phyloP scores from a whole-genome alignment of 1,140 invertebrate genomes.

The Daktulosphaira vitifoliae region DNA sequence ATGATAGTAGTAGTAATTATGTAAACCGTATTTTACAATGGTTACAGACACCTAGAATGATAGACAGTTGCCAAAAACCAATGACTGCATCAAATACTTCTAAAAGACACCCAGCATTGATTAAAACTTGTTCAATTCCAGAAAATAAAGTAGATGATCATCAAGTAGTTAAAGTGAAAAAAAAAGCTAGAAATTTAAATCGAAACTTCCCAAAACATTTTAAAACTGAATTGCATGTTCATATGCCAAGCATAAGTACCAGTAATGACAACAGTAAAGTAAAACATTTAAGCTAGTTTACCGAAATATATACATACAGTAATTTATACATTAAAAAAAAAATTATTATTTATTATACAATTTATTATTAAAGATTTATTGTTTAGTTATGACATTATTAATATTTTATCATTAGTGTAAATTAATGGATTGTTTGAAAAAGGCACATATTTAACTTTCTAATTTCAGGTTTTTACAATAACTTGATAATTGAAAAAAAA shows the following conservation, averaged over 20 bases:
- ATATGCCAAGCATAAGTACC: background rate
- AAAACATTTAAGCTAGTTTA: too few relatives aligned
- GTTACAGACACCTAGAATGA: background rate
- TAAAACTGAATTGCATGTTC: conserved; percentile 21
- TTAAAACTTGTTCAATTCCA: conserved; percentile 16
- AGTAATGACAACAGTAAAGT: background rate
- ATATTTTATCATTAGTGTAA: too few relatives aligned
- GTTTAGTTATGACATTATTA: too few relatives aligned
- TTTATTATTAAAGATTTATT: too few relatives aligned
- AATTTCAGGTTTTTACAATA: too few relatives aligned
- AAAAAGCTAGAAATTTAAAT: background rate
- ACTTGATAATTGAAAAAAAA: too few relatives aligned
- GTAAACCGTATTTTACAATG: conserved; percentile 2
- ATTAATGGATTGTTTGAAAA: too few relatives aligned
- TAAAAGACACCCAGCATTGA: background rate
- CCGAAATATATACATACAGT: too few relatives aligned
- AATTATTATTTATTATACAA: too few relatives aligned
- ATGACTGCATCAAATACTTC: background rate
- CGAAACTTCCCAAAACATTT: background rate
- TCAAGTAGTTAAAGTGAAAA: background rate
- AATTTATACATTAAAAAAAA: too few relatives aligned
- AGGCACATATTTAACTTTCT: too few relatives aligned
- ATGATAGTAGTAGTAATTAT: background rate
- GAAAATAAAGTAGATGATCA: background rate
- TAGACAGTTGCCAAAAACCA: background rate